phyloP scores from a whole-genome alignment of 2,888 invertebrate species.

The Drosophila pseudotalamancana region DNA sequence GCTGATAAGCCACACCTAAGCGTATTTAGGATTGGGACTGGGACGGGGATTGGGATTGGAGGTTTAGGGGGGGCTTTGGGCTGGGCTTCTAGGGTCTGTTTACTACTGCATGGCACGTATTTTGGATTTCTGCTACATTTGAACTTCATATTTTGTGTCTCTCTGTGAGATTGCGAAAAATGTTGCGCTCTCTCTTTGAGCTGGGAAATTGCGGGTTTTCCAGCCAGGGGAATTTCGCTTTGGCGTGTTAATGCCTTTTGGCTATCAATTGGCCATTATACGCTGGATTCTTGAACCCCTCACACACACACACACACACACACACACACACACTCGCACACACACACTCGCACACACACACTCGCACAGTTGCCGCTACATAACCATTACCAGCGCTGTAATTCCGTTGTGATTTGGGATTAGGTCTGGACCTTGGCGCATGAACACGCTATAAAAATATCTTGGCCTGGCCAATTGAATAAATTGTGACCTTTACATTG shows the following conservation, averaged over 20 bases:
- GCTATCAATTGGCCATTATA: slow-evolving; percentile 79
- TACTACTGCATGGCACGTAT: slow-evolving; percentile 75
- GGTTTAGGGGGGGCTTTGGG: slow-evolving; percentile 15
- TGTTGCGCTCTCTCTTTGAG: slow-evolving; percentile 57
- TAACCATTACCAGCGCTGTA: slow-evolving; percentile 75
- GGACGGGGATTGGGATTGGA: background rate
- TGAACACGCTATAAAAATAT: slow-evolving; percentile 77
- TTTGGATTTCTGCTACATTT: slow-evolving; percentile 79
- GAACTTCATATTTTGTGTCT: slow-evolving; percentile 72
- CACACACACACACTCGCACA: no score
- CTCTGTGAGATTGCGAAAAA: slow-evolving; percentile 40
- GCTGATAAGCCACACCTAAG: slow-evolving; percentile 63
- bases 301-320: no score
- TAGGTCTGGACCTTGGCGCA: slow-evolving; percentile 64
- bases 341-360: no score
- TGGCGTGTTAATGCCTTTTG: slow-evolving; percentile 79
- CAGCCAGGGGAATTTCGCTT: slow-evolving; percentile 67
- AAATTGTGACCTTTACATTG: slow-evolving; percentile 80
- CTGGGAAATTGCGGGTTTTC: slow-evolving; percentile 35
- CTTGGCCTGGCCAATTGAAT: slow-evolving; percentile 75
- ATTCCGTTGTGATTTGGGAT: slow-evolving; percentile 80
- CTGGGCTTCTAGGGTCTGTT: slow-evolving; percentile 49
- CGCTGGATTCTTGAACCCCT: slow-evolving; percentile 58
- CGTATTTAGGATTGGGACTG: slow-evolving; percentile 25
- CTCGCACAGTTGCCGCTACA: no score